Base-by-base conservation (phyloP, 2,797 vertebrate genomes). In the Chelmon rostratus region DNA sequence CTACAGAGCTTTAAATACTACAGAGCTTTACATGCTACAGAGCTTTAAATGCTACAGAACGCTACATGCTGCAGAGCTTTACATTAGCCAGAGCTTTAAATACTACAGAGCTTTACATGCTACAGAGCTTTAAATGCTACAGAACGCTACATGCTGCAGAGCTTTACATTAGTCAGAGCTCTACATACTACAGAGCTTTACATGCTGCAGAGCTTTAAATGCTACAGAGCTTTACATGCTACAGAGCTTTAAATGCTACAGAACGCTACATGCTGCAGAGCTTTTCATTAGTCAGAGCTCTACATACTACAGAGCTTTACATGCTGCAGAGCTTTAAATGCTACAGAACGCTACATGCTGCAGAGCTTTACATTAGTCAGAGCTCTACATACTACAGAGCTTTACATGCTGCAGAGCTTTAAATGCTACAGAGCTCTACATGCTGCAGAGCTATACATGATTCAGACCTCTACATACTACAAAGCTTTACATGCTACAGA, bases 21-120 rank as follows among this genome's bases (percentile, higher is more conserved):
- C 23, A 42, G 53, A 46, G 28, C 2, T 80, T 83, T 75, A 69
- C n/a, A 68, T 16, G 28, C 37, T 31, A 3, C 28, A 53, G 23
- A 53, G 23, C 23, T 53, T 25, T 6, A 28, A n/a, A n/a, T n/a
- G n/a, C n/a, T n/a, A n/a, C n/a, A n/a, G n/a, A n/a, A n/a, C n/a
- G n/a, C n/a, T n/a, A n/a, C 50, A 13, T n/a, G 50, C 23, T 53
- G 8, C 31, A 53, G 23, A 53, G 23, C 23, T 53, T 25, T 13
- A 28, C 23, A 25, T 23, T n/a, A n/a, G 50, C 23, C 23, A 42
- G 53, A 46, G 28, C 2, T 80, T 83, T 75, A 69, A n/a, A 68
- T 16, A 28, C 37, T 31, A 3, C 28, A 53, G 23, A 53, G 23
- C 23, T 53, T 25, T 6, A 28, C 50, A 13, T n/a, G 50, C 23